Base-by-base conservation (phyloP, 2,113 vertebrate species). In the Setophaga coronata region DNA sequence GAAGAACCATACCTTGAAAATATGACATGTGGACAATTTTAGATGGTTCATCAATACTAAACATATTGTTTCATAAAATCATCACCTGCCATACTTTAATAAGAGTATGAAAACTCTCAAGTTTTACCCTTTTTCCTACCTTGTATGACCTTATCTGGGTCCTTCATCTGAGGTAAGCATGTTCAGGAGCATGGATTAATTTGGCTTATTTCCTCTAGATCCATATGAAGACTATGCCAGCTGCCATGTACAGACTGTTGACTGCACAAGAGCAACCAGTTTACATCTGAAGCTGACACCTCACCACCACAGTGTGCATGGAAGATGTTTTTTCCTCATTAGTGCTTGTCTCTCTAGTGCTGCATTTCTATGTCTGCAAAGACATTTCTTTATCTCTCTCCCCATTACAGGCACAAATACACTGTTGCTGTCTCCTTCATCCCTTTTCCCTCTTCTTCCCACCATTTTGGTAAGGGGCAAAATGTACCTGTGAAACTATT, bases 161-260 rank as follows among this genome's bases (percentile, higher is more conserved):
- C 26, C 6, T 47, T 88, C 10, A 20, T 2, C 2, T 34, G 31
- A 31, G 31, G 36, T 21, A 12, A 29, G 38, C 3, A 4, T 28
- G 4, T 64, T 61, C 33, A 47, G 38, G 23, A 79, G 14, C 23
- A 9, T 24, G 2, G 17, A 57, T 36, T 93, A 83, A 89, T 23
- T 80, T 93, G 13, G 40, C 14, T 3, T 90, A 3, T 95, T 84
- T 92, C 47, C 72, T 84, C 88, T 50, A 99, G 99, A 99, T 99
- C 91, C 99, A 99, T 96, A 99, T 99, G 99, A 99, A 99, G 98
- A 99, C 99, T 5, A 99, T 99, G 99, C 99, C 99, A 60, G 99
- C 99, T 36, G 99, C 99, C 94, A 99, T 99, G 99, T 99, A 99
- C 98, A 98, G 99, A 84, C 98, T 99, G 97, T 98, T 99, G 97